Evolutionary conservation across 2,113 vertebrate species (phyloP).

Genomic region (Eulacestoma nigropectus): DNA sequence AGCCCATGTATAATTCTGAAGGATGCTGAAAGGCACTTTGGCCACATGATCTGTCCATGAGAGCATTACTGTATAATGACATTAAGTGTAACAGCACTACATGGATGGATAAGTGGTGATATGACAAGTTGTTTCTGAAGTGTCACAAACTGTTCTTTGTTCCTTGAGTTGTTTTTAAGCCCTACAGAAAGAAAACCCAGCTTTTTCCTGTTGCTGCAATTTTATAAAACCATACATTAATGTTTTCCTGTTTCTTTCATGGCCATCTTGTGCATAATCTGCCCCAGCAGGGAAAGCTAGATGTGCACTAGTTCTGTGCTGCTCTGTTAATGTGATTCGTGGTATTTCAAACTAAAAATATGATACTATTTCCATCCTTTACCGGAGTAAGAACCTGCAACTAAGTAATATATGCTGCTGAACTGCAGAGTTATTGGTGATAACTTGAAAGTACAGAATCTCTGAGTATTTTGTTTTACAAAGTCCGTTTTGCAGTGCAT

Average conservation of each 20-base stretch:
- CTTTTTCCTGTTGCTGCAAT: background rate
- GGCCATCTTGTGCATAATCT: background rate
- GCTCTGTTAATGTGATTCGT: background rate
- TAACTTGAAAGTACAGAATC: background rate
- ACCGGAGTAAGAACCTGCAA: background rate
- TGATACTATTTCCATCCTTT: background rate
- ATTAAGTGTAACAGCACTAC: background rate
- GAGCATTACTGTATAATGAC: background rate
- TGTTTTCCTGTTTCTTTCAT: background rate
- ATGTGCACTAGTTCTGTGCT: background rate
- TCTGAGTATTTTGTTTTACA: background rate
- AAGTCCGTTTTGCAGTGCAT: background rate
- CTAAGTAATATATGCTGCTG: background rate
- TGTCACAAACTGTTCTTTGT: background rate
- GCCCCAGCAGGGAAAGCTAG: background rate
- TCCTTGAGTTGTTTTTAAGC: background rate
- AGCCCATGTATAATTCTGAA: background rate
- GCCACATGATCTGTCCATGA: background rate
- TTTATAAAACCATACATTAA: background rate
- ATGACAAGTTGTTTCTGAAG: background rate
- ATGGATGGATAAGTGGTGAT: background rate
- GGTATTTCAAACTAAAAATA: background rate
- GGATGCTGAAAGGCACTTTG: background rate
- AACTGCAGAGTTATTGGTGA: background rate
- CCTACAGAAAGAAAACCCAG: background rate